A percentile compares a stretch with the other conserved stretches of the same genome.
phyloP scores from a whole-genome alignment of 92 coral and sea anemone genomes.

The Phymanthus crucifer region DNA sequence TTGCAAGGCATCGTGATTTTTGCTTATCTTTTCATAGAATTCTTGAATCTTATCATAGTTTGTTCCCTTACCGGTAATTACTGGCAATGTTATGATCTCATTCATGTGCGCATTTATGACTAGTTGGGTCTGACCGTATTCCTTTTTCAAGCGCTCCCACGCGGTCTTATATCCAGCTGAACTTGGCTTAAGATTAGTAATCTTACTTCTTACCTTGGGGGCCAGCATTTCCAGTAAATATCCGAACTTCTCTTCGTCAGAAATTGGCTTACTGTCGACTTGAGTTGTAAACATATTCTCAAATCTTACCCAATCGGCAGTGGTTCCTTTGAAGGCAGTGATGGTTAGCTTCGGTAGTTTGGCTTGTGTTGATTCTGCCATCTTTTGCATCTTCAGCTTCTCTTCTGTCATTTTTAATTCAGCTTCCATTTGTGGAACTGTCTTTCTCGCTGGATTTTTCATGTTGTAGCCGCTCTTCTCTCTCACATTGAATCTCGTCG shows the following conservation, averaged over 20 bases:
- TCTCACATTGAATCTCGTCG: neutral
- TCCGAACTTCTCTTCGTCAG: constrained; percentile 65
- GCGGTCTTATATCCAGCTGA: constrained; percentile 49
- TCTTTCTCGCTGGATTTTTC: constrained; percentile 53
- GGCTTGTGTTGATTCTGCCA: constrained; percentile 20
- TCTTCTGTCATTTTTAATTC: constrained; percentile 46
- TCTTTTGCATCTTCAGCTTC: constrained; percentile 49
- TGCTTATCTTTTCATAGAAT: constrained; percentile 49
- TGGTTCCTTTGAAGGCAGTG: constrained; percentile 57
- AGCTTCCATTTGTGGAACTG: constrained; percentile 28
- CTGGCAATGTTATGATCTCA: constrained; percentile 38
- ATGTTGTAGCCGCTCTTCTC: constrained; percentile 46
- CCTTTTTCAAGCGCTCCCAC: constrained; percentile 55
- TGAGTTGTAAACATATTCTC: constrained; percentile 62
- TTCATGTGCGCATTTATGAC: constrained; percentile 49
- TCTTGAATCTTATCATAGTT: too few relatives aligned
- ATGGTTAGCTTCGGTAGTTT: constrained; percentile 50
- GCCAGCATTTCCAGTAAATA: constrained; percentile 53
- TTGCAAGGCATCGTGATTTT: constrained; percentile 52
- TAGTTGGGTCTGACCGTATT: constrained; percentile 52
- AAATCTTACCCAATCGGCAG: constrained; percentile 60
- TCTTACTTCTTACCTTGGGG: constrained; percentile 48
- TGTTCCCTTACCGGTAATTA: constrained; percentile 36
- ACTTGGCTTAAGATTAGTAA: constrained; percentile 53
- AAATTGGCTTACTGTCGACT: constrained; percentile 39